Conservation (phyloP, 2,797 vertebrate genomes). For the Psittacula derbiana region DNA sequence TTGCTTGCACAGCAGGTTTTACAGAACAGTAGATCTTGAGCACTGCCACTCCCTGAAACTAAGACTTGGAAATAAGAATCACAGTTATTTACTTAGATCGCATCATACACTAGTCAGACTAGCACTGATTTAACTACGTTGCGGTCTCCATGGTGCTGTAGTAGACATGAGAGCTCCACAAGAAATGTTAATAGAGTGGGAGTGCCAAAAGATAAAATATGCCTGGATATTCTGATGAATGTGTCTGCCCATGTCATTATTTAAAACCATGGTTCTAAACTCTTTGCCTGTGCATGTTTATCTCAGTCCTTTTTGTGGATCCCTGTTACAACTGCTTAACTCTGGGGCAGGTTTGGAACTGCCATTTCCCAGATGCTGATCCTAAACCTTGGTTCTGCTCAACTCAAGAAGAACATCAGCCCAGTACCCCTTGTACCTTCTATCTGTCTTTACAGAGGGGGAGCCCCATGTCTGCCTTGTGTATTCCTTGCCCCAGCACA, state of each 20-base stretch:
- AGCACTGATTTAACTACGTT: neutral
- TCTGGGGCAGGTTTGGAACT: neutral
- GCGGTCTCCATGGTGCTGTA: neutral
- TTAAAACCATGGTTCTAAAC: neutral
- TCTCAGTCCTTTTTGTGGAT: rapidly evolving
- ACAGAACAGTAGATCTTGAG: neutral
- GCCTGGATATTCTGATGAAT: too few species aligned
- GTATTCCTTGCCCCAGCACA: neutral
- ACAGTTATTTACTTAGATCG: neutral
- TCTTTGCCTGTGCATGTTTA: neutral
- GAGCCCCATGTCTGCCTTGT: neutral
- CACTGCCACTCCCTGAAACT: slow-evolving; percentile 8
- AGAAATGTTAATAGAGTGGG: neutral
- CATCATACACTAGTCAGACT: neutral
- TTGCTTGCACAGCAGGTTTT: neutral
- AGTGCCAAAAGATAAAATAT: neutral
- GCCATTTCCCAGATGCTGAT: neutral
- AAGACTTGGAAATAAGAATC: neutral
- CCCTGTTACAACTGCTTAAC: neutral
- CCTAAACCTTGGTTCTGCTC: neutral
- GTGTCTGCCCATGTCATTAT: rapidly evolving
- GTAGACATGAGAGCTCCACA: neutral
- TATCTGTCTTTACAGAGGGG: neutral
- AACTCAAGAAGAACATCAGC: neutral
- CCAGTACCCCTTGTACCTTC: rapidly evolving